Base-by-base conservation (phyloP, 2,113 vertebrate genomes). In the Phaethon lepturus region DNA sequence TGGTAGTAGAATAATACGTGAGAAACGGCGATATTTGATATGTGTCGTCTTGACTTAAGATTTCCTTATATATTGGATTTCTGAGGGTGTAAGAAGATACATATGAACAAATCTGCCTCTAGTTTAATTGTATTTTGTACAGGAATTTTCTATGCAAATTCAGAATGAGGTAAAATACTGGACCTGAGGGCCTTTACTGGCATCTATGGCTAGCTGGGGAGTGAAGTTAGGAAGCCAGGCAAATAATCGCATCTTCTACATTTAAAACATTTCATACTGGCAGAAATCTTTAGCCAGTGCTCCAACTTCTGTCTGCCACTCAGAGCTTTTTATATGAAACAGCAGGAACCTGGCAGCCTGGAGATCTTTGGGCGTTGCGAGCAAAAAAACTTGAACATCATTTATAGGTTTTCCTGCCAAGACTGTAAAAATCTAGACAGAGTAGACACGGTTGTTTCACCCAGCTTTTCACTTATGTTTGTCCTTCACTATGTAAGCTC, bases 231-330 rank as follows among this genome's bases (percentile, higher is more conserved):
- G 69, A 84, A 95, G 60, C 86, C 93, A 88, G 50, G 74, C 85
- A 94, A 89, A 93, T 95, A 95, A 91, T 95, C 79, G 78, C 64
- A 64, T 95, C 86, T 93, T 95, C 92, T 95, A 95, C 79, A 91
- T 97, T 97, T 94, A 72, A 97, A 93, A 72, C 53, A 72, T 95
- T 94, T 95, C 60, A 94, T 89, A 94, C 88, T 97, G 96, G 93
- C 97, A 96, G 83, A 75, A 93, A 88, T 93, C 88, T 95, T 97
- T 95, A 96, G 91, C 93, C 93, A 94, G 75, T 64, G 92, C 73
- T 97, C 95, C 95, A 95, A 73, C 91, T 95, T 97, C 88, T 96
- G 73, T 94, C 86, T 97, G 93, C 95, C 93, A 87, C 91, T 97
- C 45, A 22, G 91, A 95, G 93, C 83, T 95, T 96, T 97, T 97